These are phyloP conservation scores for Anolis apletophallus DNA, from an alignment of 2,797 vertebrate species.

Conservation along the genomic window DNA sequence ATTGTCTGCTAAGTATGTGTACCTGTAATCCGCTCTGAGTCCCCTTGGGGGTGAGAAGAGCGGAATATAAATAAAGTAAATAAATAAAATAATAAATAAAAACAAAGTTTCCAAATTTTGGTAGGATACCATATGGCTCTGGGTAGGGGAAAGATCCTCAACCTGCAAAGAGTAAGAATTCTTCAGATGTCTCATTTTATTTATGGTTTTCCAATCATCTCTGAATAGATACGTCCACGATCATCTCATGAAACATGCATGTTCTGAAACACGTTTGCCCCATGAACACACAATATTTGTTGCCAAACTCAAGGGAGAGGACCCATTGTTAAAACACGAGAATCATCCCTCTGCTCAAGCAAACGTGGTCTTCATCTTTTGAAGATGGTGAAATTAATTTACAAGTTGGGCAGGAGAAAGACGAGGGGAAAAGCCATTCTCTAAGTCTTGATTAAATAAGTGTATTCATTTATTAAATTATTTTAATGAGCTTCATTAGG, in stretches of 20 bases:
- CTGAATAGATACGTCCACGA: neutral
- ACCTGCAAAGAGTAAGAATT: too few species aligned
- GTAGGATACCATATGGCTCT: too few species aligned
- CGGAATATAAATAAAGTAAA: too few species aligned
- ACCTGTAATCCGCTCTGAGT: too few species aligned
- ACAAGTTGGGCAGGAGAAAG: neutral
- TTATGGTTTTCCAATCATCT: neutral
- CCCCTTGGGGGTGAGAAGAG: too few species aligned
- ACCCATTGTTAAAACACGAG: slow-evolving; percentile 60
- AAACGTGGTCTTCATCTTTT: slow-evolving; percentile 54
- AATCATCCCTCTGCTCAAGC: slow-evolving; percentile 63
- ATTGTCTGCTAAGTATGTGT: too few species aligned
- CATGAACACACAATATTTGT: slow-evolving; percentile 40
- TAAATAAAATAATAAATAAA: too few species aligned
- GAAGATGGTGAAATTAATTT: slow-evolving; percentile 66
- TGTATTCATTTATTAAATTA: slow-evolving; percentile 70
- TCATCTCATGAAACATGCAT: slow-evolving; percentile 25
- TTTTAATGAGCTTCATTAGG: slow-evolving; percentile 69
- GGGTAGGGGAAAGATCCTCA: too few species aligned
- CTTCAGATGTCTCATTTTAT: too few species aligned
- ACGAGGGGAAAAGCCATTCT: slow-evolving; percentile 43
- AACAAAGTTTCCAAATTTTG: too few species aligned
- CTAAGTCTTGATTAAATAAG: slow-evolving; percentile 67
- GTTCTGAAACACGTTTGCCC: slow-evolving; percentile 45
- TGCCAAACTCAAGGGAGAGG: neutral